phyloP scores from a whole-genome alignment of 2,113 vertebrate species.

The Corvus moneduloides region DNA sequence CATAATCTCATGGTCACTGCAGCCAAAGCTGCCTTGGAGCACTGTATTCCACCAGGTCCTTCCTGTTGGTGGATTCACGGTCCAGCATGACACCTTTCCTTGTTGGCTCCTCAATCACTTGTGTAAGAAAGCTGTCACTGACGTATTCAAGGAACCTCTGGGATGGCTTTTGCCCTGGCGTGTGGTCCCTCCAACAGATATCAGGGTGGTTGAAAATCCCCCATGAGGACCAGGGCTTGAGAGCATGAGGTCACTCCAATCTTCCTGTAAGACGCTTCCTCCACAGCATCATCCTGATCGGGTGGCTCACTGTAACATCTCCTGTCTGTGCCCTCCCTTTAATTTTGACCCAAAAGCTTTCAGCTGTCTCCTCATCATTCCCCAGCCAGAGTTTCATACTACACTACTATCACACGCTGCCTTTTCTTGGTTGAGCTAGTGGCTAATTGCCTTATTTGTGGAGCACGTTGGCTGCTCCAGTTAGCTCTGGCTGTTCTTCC shows the following conservation, averaged over 20 bases:
- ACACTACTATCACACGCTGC: fast-evolving
- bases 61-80: not conserved
- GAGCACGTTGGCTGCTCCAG: not conserved
- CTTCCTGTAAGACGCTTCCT: not conserved
- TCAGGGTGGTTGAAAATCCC: not conserved
- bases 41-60: not conserved
- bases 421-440: not conserved
- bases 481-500: not conserved
- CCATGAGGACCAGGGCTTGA: not conserved
- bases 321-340: not conserved
- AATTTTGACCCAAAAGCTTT: not conserved
- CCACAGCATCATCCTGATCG: not conserved
- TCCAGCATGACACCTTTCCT: not conserved
- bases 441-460: not conserved
- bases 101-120: not conserved
- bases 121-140: not conserved
- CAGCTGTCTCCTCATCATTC: not conserved
- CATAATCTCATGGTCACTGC: not conserved
- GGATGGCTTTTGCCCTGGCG: fast-evolving
- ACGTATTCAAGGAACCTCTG: not conserved
- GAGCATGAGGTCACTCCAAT: not conserved
- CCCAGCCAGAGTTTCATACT: not conserved
- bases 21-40: not conserved
- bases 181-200: not conserved
- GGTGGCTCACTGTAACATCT: not conserved